Evolutionary conservation across 2,888 invertebrate genomes (phyloP), one percentile per base, ranked within the genome.

Genomic region (Drosophila mettleri): DNA sequence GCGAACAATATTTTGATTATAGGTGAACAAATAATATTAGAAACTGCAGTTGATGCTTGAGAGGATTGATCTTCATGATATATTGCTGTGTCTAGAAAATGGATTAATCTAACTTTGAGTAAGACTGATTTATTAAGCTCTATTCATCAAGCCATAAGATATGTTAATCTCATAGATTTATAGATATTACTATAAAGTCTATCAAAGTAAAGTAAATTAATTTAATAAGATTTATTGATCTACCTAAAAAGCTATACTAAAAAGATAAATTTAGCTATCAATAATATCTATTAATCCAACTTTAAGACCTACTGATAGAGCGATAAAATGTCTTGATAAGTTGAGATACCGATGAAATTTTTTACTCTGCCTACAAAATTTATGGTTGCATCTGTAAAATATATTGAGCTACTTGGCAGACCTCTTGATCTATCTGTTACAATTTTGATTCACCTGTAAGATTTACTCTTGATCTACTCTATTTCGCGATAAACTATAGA

Each of bases 1-100:
- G 69, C 5, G 16, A 27, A 12, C 27, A 9, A 34, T 29, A n/a
- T 52, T 22, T 22, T 54, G 61, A 70, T 61, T 61, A 69, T 16
- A 43, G 39, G 45, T 45, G 16, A 52, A 45, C 9, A 38, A 2
- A 18, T 14, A 12, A 22, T 10, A 20, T 38, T 2, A 9, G 8
- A 8, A 52, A 52, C 14, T n/a, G 14, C 20, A 20, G 6, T 29
- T 18, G 24, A 2, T 9, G n/a, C 43, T n/a, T 9, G 16, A 16
- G 0, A 16, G 27, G 6, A 27, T 27, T 45, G 16, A 39, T 39
- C 10, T 18, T 10, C 10, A 10, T 18, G 38, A 41, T 41, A 22
- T 22, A 14, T 43, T 9, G 24, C 0, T 41, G 10, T 6, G 2
- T 10, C 10, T 27, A 6, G 6, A 16, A 27, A n/a, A 43, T 24